Conservation (phyloP, 1,140 invertebrate species). For the Brachionus angularis region DNA sequence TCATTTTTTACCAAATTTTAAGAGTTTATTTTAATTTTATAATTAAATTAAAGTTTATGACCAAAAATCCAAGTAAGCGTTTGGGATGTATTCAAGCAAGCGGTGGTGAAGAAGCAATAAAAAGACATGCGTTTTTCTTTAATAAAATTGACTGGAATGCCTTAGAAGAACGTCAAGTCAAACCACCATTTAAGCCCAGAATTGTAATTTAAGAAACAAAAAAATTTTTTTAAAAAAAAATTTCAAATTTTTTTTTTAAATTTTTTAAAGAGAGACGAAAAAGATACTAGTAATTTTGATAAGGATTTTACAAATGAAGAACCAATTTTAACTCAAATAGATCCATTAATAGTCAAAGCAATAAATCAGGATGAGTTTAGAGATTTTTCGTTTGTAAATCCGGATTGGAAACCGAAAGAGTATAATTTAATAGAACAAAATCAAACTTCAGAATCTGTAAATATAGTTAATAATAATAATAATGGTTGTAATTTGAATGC, state of each 20-base stretch:
- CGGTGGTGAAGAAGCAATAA: constrained; percentile 77
- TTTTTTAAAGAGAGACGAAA: constrained; percentile 81
- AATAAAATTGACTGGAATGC: constrained; percentile 89
- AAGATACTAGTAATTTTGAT: constrained; percentile 97
- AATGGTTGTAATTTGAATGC: not conserved
- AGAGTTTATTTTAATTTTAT: not conserved
- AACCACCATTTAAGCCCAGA: constrained; percentile 95
- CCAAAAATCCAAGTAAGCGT: constrained; percentile 88
- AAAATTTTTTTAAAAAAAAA: constrained; percentile 41
- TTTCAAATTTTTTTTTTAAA: constrained; percentile 45
- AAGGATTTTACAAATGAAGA: constrained; percentile 98
- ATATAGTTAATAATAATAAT: not conserved
- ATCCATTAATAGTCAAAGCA: constrained; percentile 75
- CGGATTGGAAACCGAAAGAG: constrained; percentile 65
- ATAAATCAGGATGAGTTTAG: constrained; percentile 97
- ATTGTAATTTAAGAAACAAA: constrained; percentile 80
- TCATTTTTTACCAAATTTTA: too few relatives aligned
- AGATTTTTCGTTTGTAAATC: constrained; percentile 93
- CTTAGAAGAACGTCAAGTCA: constrained; percentile 79
- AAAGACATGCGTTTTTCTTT: constrained; percentile 87
- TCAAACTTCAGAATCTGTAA: not conserved
- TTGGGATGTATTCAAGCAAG: constrained; percentile 78
- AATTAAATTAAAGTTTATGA: constrained; percentile 74
- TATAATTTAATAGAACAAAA: not conserved
- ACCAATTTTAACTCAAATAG: constrained; percentile 86